Percentiles rank a stretch among this genome's conserved stretches.
Conservation (phyloP, 1,140 invertebrate genomes). For the Drosophila sulfurigaster region DNA sequence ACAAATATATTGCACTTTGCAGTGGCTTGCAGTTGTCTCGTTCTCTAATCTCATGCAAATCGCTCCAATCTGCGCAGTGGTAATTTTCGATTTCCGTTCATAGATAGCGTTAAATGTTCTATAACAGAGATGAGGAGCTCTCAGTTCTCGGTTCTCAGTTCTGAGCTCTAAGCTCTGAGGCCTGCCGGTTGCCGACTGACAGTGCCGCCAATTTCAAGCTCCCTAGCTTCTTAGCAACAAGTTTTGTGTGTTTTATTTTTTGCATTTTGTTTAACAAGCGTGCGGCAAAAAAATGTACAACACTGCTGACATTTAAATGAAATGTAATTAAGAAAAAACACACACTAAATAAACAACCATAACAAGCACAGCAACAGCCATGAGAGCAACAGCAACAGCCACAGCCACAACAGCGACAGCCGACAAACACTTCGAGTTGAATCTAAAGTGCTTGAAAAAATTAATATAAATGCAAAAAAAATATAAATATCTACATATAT, state of each 20-base stretch:
- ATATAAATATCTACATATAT: background rate
- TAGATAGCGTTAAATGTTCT: constrained; percentile 68
- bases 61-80: constrained; percentile 76
- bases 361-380: constrained; percentile 20
- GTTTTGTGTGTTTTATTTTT: constrained; percentile 25
- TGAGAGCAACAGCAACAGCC: constrained; percentile 10
- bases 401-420: constrained; percentile 9
- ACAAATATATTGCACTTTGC: background rate
- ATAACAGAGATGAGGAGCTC: constrained; percentile 31
- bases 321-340: constrained; percentile 60
- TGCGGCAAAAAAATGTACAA: constrained; percentile 41
- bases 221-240: background rate
- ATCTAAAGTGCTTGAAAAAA: constrained; percentile 32
- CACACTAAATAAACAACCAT: constrained; percentile 5
- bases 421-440: constrained; percentile 35
- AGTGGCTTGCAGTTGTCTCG: background rate
- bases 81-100: constrained; percentile 84
- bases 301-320: constrained; percentile 74
- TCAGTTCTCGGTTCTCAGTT: constrained; percentile 10
- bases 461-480: constrained; percentile 30
- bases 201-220: background rate
- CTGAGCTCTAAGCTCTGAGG: constrained; percentile 35
- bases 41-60: constrained; percentile 77
- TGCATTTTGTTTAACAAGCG: constrained; percentile 51
- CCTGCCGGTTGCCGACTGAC: background rate